Evolutionary conservation across 2,888 invertebrate genomes (phyloP).

Genomic region (Rhingia campestris): DNA sequence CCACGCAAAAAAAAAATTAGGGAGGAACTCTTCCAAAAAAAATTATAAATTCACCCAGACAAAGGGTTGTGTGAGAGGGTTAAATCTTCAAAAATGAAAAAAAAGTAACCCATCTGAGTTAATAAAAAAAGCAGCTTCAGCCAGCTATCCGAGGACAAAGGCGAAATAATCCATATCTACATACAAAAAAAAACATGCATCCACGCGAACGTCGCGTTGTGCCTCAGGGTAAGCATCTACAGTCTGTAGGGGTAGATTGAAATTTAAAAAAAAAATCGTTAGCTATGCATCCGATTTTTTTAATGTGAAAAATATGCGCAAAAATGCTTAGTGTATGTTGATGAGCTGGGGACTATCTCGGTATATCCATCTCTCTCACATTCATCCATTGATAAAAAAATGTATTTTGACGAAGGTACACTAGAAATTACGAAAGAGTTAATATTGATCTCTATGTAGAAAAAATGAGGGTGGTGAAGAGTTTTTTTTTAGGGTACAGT

Average conservation of each 20-base stretch:
- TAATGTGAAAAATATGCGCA: constrained; percentile 81
- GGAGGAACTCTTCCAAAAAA: constrained; percentile 49
- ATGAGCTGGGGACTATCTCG: constrained; percentile 43
- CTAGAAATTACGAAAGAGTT: constrained; percentile 62
- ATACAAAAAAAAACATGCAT: constrained; percentile 53
- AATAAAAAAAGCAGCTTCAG: constrained; percentile 75
- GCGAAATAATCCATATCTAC: constrained; percentile 56
- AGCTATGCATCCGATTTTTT: constrained; percentile 75
- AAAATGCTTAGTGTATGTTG: constrained; percentile 47
- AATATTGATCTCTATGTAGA: constrained; percentile 31
- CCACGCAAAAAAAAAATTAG: constrained; percentile 67
- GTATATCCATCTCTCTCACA: constrained; percentile 22
- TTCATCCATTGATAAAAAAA: constrained; percentile 44
- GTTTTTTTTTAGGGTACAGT: constrained; percentile 38
- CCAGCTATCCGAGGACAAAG: constrained; percentile 24
- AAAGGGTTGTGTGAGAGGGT: constrained; percentile 79
- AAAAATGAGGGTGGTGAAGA: constrained; percentile 75
- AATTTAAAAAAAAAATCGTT: constrained; percentile 67
- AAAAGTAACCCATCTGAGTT: constrained; percentile 77
- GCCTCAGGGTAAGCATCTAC: constrained; percentile 51
- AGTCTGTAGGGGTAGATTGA: constrained; percentile 57
- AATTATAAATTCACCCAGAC: constrained; percentile 77
- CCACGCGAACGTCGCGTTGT: constrained; percentile 42
- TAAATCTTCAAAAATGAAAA: constrained; percentile 63
- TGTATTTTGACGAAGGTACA: constrained; percentile 50